Conservation (phyloP, 2,888 invertebrate species). For the Rhamphomyia laevipes region DNA sequence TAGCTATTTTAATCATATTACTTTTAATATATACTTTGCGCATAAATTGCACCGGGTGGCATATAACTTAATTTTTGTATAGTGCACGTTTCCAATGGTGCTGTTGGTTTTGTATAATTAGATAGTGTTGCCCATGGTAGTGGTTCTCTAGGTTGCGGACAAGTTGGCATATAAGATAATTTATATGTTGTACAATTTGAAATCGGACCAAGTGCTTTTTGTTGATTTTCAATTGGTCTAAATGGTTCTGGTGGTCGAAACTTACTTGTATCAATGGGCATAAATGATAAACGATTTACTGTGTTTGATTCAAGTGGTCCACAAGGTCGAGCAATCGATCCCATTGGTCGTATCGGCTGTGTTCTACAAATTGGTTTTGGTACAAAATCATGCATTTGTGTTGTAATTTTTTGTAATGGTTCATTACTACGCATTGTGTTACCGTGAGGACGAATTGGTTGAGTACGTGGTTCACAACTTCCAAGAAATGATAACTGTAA, state of each 20-base stretch:
- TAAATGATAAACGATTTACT: constrained; percentile 31
- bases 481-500: constrained; percentile 45
- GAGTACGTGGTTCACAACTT: constrained; percentile 43
- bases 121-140: constrained; percentile 29
- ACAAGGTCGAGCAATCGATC: constrained; percentile 24
- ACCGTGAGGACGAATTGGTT: constrained; percentile 48
- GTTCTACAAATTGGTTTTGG: constrained; percentile 44
- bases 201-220: constrained; percentile 21
- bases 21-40: constrained; percentile 5
- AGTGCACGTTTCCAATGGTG: constrained; percentile 40
- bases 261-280: constrained; percentile 25
- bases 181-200: constrained; percentile 43
- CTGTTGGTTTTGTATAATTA: constrained; percentile 25
- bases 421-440: constrained; percentile 47
- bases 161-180: constrained; percentile 42
- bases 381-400: constrained; percentile 60
- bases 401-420: constrained; percentile 61
- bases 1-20: too few relatives aligned
- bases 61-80: constrained; percentile 52
- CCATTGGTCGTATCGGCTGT: constrained; percentile 22
- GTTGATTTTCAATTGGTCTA: constrained; percentile 27
- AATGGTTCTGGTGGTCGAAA: constrained; percentile 22
- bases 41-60: constrained; percentile 40
- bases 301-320: constrained; percentile 31
- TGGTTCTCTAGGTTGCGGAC: constrained; percentile 28